These are phyloP conservation scores for Seriola quinqueradiata DNA, from an alignment of 2,113 vertebrate species.

Conservation along the genomic window DNA sequence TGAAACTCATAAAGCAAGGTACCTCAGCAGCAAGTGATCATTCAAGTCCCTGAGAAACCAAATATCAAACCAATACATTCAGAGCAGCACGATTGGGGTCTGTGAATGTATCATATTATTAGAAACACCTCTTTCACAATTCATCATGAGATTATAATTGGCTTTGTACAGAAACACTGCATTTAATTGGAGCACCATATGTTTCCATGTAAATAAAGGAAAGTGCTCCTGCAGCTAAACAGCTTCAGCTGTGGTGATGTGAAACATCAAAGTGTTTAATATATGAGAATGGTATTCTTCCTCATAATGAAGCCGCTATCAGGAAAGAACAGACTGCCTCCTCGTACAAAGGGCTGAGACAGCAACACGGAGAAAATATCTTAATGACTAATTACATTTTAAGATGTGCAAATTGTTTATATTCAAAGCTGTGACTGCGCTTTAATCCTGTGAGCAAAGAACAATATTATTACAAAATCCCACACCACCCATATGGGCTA, in stretches of 20 bases:
- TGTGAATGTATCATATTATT: not conserved
- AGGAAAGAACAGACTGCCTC: slow-evolving; percentile 67
- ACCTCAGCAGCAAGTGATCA: not conserved
- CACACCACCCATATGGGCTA: slow-evolving; percentile 19
- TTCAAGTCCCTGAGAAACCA: not conserved
- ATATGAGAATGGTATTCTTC: slow-evolving; percentile 36
- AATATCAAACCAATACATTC: not conserved
- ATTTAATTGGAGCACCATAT: slow-evolving; percentile 34
- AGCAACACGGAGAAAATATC: slow-evolving; percentile 66
- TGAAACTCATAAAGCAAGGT: not conserved
- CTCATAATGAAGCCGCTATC: slow-evolving; percentile 72
- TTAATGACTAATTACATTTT: slow-evolving; percentile 78
- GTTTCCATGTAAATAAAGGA: slow-evolving; percentile 54
- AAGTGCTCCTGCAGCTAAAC: slow-evolving; percentile 47
- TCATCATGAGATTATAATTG: not conserved
- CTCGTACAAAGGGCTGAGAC: slow-evolving; percentile 59
- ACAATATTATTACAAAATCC: slow-evolving; percentile 59
- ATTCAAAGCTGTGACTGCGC: slow-evolving; percentile 56
- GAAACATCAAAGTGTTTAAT: slow-evolving; percentile 71
- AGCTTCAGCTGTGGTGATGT: slow-evolving; percentile 25
- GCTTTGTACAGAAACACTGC: not conserved
- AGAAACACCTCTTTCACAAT: slow-evolving; percentile 3
- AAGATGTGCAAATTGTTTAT: slow-evolving; percentile 72
- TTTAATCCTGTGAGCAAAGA: slow-evolving; percentile 70
- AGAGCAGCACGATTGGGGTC: not conserved